Evolutionary conservation across 2,797 vertebrate genomes (phyloP), one percentile per base, ranked within the genome.

Genomic region (Pangasius sanitwongsei): DNA sequence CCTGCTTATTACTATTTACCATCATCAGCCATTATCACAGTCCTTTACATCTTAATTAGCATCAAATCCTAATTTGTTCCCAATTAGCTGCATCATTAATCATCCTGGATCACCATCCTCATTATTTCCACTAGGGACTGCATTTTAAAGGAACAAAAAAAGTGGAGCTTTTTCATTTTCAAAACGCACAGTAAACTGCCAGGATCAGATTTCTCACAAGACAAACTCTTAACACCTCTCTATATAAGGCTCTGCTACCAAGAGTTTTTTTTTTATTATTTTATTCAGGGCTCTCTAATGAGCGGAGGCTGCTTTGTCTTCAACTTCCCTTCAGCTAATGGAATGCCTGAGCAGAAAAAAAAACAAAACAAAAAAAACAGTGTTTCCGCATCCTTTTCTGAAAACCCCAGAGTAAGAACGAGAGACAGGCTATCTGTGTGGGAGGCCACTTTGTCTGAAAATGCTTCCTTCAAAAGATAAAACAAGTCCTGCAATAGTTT

Each of bases 301-400:
- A 86, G 83, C 89, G 48, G 69, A 91, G 81, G 65, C 50, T 90
- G 91, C 87, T 91, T 89, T 85, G 87, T 63, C 75, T 70, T 61
- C 84, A 41, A 55, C 69, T 72, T 83, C 90, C 74, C 59, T n/a
- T n/a, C 3, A 72, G 16, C 37, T 78, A 55, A 75, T 88, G 81
- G 78, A 74, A 86, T 16, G 53, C 82, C 90, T 20, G 87, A 82
- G 50, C 34, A 53, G 48, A 83, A 53, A 78, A 75, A 7, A 50
- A 87, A 78, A 89, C 55, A 87, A 37, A 37, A 37, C 37, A 41
- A 41, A 41, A 41, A 41, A 37, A 2, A 63, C 48, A 57, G 2
- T 7, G 69, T 72, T 88, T 83, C 65, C 23, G 61, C 59, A 86
- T 86, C 48, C 83, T 80, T 53, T 44, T 74, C 9, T 61, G 37